These are phyloP conservation scores for Capitulum mitella DNA, from an alignment of 2,888 invertebrate species.

Conservation along the genomic window DNA sequence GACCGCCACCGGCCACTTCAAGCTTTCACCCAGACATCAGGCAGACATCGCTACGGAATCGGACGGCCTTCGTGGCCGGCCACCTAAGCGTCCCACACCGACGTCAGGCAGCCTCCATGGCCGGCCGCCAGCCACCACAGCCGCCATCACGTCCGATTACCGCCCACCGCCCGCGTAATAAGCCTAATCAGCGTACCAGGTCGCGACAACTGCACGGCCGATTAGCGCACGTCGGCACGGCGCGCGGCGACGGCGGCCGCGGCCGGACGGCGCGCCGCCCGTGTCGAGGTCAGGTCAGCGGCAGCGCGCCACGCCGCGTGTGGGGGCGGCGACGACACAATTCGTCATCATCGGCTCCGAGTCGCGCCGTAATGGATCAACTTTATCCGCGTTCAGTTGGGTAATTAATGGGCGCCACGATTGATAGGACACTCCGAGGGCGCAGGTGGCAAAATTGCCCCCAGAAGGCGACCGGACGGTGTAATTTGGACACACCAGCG, in stretches of 20 bases:
- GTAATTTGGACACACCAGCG: neutral
- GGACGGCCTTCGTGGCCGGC: too few relatives aligned
- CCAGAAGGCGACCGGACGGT: neutral
- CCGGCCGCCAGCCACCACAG: too few relatives aligned
- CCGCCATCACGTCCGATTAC: too few relatives aligned
- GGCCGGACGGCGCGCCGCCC: too few relatives aligned
- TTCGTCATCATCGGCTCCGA: neutral
- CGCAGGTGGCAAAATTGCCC: neutral
- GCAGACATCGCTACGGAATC: too few relatives aligned
- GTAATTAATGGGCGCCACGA: neutral
- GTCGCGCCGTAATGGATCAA: neutral
- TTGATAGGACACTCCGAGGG: neutral
- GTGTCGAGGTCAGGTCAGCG: slow-evolving; percentile 1
- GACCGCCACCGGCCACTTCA: too few relatives aligned
- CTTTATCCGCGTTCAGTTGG: neutral
- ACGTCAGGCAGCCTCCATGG: too few relatives aligned
- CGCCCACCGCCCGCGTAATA: neutral
- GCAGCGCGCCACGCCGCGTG: neutral
- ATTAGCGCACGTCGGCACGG: neutral
- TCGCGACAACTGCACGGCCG: neutral
- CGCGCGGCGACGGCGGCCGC: too few relatives aligned
- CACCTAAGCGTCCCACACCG: too few relatives aligned
- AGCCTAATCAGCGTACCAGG: neutral
- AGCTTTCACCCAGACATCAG: too few relatives aligned
- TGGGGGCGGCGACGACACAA: neutral